Percentiles rank a stretch among this genome's conserved stretches.
phyloP scores from a whole-genome alignment of 2,113 vertebrate genomes.

The Grammomys dolichurus region DNA sequence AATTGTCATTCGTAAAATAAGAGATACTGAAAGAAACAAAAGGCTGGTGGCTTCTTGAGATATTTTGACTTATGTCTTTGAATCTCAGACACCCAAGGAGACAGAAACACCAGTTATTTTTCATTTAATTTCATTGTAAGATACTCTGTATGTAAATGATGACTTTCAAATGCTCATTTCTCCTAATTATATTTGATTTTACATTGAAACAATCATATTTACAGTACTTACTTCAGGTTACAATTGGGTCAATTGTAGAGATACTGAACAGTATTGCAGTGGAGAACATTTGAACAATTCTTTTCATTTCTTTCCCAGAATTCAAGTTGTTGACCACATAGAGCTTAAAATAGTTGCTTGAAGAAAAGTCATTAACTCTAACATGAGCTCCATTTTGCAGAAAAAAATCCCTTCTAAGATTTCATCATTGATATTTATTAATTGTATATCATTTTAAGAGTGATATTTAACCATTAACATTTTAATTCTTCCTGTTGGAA shows the following conservation, averaged over 20 bases:
- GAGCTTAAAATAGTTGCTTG: not conserved
- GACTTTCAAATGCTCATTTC: not conserved
- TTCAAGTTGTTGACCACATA: not conserved
- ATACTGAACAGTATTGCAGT: not conserved
- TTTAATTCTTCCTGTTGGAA: slow-evolving; percentile 18
- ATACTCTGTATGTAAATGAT: slow-evolving; percentile 49
- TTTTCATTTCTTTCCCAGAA: not conserved
- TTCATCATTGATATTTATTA: slow-evolving; percentile 12
- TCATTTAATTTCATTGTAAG: slow-evolving; percentile 50
- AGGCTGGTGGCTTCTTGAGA: not conserved
- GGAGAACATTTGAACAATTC: not conserved
- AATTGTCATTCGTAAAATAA: not conserved
- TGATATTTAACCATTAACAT: not conserved
- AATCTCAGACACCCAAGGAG: not conserved
- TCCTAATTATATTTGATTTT: not conserved
- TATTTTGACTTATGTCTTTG: not conserved
- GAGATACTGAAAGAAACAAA: slow-evolving; percentile 51
- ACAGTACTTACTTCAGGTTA: slow-evolving; percentile 5
- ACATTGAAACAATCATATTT: not conserved
- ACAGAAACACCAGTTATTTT: not conserved
- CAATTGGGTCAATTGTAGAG: not conserved
- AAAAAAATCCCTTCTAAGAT: not conserved
- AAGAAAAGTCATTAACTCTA: slow-evolving; percentile 7
- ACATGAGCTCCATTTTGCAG: not conserved
- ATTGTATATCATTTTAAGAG: slow-evolving; percentile 13